Evolutionary conservation across 2,797 vertebrate genomes (phyloP).

Genomic region (Oophaga sylvatica): DNA sequence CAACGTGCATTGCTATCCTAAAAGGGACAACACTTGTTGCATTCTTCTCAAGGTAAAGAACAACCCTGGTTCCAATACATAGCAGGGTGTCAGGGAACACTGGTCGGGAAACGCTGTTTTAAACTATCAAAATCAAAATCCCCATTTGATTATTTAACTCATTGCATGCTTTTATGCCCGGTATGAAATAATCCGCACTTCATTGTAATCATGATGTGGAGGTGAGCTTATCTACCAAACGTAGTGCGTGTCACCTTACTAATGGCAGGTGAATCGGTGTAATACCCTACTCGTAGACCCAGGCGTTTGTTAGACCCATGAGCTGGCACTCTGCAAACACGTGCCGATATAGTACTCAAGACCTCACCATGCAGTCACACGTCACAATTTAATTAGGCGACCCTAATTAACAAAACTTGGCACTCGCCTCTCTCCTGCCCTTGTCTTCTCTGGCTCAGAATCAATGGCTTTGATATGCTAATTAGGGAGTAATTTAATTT

Average conservation of each 20-base stretch:
- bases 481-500: constrained; percentile 99
- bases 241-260: not conserved
- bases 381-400: constrained; percentile 97
- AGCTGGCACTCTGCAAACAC: constrained; percentile 54
- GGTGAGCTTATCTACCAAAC: too few species aligned
- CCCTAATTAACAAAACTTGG: constrained; percentile 99
- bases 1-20: too few species aligned
- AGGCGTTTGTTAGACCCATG: not conserved
- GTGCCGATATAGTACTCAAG: constrained; percentile 51
- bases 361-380: constrained; percentile 67
- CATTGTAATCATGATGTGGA: too few species aligned
- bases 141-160: too few species aligned
- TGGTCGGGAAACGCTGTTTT: too few species aligned
- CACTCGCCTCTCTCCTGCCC: constrained; percentile 94
- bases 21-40: too few species aligned
- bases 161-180: too few species aligned
- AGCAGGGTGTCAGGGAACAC: too few species aligned
- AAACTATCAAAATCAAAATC: too few species aligned
- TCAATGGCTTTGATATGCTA: constrained; percentile 99
- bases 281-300: not conserved
- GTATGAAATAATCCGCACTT: too few species aligned
- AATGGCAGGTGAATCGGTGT: not conserved
- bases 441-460: constrained; percentile 88
- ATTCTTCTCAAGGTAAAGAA: too few species aligned
- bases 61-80: too few species aligned